phyloP scores from a whole-genome alignment of 2,888 invertebrate genomes.

The Erebia ligea region DNA sequence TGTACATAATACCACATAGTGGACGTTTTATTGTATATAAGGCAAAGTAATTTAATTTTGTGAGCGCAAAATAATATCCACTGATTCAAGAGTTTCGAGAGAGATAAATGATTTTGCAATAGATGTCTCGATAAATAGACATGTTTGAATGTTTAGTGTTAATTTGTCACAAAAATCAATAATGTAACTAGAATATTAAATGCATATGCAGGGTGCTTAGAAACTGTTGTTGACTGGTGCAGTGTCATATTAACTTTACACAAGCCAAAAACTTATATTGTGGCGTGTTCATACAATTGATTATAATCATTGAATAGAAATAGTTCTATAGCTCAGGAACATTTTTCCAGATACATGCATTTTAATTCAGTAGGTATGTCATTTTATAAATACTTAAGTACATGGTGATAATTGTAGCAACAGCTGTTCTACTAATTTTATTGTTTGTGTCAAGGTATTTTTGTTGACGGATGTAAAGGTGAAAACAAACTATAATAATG shows the following conservation, averaged over 20 bases:
- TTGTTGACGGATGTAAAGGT: not conserved
- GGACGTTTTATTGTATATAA: constrained; percentile 40
- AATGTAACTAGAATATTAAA: not conserved
- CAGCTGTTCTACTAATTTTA: not conserved
- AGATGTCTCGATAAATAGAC: not conserved
- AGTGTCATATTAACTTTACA: not conserved
- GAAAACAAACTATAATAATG: not conserved
- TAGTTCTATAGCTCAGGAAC: not conserved
- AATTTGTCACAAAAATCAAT: constrained; percentile 11
- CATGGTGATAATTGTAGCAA: not conserved
- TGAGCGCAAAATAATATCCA: constrained; percentile 30
- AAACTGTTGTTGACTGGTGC: constrained; percentile 2
- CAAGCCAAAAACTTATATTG: no score
- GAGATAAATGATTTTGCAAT: not conserved
- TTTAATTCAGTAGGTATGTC: not conserved
- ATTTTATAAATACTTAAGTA: no score
- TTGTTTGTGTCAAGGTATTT: not conserved
- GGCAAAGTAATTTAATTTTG: constrained; percentile 34
- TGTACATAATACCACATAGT: constrained; percentile 49
- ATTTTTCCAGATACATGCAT: not conserved
- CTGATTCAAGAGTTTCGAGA: not conserved
- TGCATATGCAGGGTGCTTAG: constrained; percentile 6
- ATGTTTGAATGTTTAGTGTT: not conserved
- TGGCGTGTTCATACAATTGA: not conserved
- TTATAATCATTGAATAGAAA: not conserved